phyloP scores from a whole-genome alignment of 53 echinoderm and acorn worm species.

The Stichopus horrens region DNA sequence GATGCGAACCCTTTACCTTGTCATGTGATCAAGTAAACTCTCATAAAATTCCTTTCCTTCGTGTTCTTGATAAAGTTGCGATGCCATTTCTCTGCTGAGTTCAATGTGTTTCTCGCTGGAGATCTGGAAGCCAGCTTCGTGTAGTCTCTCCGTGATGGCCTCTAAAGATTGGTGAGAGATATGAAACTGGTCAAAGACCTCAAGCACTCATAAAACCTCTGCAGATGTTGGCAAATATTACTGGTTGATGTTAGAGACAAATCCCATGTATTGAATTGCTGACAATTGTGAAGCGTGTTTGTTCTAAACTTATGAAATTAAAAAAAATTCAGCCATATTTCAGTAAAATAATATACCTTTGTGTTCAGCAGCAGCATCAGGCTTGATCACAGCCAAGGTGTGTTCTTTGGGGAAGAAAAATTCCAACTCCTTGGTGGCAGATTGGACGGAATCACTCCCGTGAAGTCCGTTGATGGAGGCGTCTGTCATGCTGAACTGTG shows the following conservation, averaged over 20 bases:
- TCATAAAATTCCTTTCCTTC: constrained; percentile 99
- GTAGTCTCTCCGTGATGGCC: constrained; percentile 88
- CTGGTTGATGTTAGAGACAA: not conserved
- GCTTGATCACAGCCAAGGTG: constrained; percentile 95
- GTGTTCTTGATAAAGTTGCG: constrained; percentile 90
- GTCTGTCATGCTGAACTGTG: constrained; percentile 80
- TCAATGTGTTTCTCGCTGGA: constrained; percentile 76
- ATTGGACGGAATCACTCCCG: constrained; percentile 71
- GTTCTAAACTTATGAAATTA: too few relatives aligned
- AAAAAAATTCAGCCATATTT: too few relatives aligned
- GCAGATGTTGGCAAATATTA: not conserved
- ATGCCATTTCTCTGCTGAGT: constrained; percentile 76
- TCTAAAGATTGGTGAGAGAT: constrained; percentile 50
- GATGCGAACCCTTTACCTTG: constrained; percentile 53
- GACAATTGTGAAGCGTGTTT: too few relatives aligned
- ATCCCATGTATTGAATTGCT: not conserved
- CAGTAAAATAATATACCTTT: constrained; percentile 64
- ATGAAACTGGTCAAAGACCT: not conserved
- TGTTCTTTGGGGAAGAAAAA: constrained; percentile 96
- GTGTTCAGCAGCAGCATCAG: constrained; percentile 88
- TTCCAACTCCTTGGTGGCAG: constrained; percentile 77
- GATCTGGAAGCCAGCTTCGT: constrained; percentile 95
- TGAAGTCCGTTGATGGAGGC: constrained; percentile 75
- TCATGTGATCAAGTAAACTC: constrained; percentile 86
- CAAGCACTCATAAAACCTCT: not conserved